Evolutionary conservation across 2,113 vertebrate genomes (phyloP).

Genomic region (Oenanthe oenanthe): DNA sequence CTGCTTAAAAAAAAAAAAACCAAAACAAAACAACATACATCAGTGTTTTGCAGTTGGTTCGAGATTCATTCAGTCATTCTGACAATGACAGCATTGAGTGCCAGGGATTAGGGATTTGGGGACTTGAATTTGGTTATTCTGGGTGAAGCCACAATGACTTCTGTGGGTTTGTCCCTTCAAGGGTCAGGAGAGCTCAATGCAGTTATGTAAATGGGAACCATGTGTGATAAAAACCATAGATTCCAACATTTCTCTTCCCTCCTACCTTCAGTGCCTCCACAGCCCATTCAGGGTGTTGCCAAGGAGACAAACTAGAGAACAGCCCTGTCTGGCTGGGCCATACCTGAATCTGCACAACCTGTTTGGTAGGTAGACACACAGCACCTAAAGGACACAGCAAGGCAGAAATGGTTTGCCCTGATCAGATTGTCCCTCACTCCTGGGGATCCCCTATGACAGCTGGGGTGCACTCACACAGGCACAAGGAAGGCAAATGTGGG

Average conservation of each 20-base stretch:
- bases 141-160: background rate
- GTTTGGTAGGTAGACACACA: background rate
- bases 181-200: background rate
- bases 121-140: background rate
- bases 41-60: background rate
- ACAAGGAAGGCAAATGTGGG: background rate
- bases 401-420: background rate
- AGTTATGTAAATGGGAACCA: background rate
- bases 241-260: background rate
- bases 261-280: background rate
- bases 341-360: background rate
- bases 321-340: accelerated
- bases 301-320: background rate
- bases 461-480: no score
- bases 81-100: background rate
- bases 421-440: background rate
- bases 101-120: background rate
- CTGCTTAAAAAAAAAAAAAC: background rate
- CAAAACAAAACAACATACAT: background rate
- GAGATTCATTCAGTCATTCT: accelerated
- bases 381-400: background rate
- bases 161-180: background rate
- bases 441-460: accelerated
- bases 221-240: background rate
- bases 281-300: accelerated